Evolutionary conservation across 92 coral and sea anemone genomes (phyloP).

Genomic region (Pocillopora meandrina): DNA sequence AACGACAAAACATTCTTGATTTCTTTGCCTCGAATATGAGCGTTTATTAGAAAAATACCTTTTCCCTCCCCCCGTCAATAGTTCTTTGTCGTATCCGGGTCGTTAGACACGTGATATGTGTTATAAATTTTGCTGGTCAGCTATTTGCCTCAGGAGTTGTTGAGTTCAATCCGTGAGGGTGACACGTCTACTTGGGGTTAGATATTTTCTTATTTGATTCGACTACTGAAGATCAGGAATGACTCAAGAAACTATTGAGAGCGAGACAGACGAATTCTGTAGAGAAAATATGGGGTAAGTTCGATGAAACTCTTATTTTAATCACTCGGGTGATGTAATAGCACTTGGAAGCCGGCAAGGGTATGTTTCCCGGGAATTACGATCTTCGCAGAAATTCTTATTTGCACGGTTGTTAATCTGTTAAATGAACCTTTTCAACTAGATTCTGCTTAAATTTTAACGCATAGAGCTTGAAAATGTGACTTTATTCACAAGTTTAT

Average conservation of each 20-base stretch:
- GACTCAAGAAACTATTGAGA: constrained; percentile 40
- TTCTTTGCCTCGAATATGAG: neutral
- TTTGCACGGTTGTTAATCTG: neutral
- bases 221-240: constrained; percentile 5
- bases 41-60: neutral
- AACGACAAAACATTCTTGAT: neutral
- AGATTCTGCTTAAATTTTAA: neutral
- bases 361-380: constrained; percentile 23
- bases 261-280: constrained; percentile 34
- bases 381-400: neutral
- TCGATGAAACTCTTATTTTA: neutral
- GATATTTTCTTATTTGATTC: neutral
- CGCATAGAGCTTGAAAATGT: neutral
- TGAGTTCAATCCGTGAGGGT: neutral
- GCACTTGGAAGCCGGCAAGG: constrained; percentile 15
- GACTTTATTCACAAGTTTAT: neutral
- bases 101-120: constrained; percentile 24
- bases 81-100: constrained; percentile 22
- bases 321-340: constrained; percentile 21
- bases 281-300: constrained; percentile 41
- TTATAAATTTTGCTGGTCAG: constrained; percentile 25
- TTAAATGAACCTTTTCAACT: neutral
- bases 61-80: neutral
- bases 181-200: neutral
- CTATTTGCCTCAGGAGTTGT: neutral